Base-by-base conservation (phyloP, 2,888 invertebrate genomes). In the Rhagonycha fulva region DNA sequence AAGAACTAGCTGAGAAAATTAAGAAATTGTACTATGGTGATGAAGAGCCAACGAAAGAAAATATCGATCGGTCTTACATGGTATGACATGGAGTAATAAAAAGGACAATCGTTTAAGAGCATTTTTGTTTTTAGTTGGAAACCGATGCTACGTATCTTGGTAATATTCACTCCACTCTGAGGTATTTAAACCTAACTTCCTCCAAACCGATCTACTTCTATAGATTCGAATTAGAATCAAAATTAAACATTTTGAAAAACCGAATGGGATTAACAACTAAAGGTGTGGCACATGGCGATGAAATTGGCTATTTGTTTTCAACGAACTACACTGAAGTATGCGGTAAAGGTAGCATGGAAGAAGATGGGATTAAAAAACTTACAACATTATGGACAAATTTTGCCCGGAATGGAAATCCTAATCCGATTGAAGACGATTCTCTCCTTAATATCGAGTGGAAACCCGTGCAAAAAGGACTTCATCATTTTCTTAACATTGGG, bases 101-200 rank as follows among this genome's bases (percentile, higher is more conserved):
- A n/a, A 7, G 14, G 10, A 1, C 3, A 10, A 14, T 14, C 9
- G 23, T 7, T 69, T 30, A 32, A 68, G 26, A 68, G 10, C 5
- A 68, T 7, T 67, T 24, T 67, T 78, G 76, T 32, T 86, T 85
- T 63, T 80, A 87, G 87, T 74, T 87, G 23, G 83, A 85, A 76
- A 82, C 85, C 4, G 87, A 87, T 72, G 81, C 81, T n/a, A 82
- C 84, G 32, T 87, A 87, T 70, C 76, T 83, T 28, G 69, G 81
- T 26, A 82, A 82, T 24, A 80, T 85, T 9, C 75, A 82, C 4
- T 81, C 79, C 4, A 75, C 83, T 12, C 80, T 84, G 3, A 80
- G 76, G 76, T 71, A 79, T 9, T 85, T 84, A 63, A 67, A 79
- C 10, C 77, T 80, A 72, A 83, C 82, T 0, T 82, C 83, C 14